Evolutionary conservation across 2,113 vertebrate genomes (phyloP), one percentile per base, ranked within the genome.

Genomic region (Epinephelus fuscoguttatus): DNA sequence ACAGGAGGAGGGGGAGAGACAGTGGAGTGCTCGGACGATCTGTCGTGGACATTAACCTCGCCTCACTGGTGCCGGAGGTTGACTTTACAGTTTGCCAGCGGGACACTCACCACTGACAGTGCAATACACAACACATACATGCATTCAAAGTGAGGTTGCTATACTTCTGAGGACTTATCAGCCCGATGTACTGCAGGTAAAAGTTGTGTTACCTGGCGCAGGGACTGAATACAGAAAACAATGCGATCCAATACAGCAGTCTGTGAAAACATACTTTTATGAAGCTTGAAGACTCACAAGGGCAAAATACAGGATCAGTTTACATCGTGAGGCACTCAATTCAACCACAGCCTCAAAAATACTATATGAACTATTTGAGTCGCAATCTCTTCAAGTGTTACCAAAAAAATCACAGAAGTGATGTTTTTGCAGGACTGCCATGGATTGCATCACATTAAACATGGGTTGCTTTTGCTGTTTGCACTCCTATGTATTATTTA

Each of bases 31-130:
- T 49, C n/a, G 74, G 84, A 88, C 74, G 47, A 75, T 82, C 84
- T 82, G 71, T 80, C 25, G 25, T 74, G 86, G 88, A 91, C 85
- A 33, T 80, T 70, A 84, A 81, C 83, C 79, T 91, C 84, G 75
- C 74, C 81, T 88, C 78, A 42, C 79, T 61, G 84, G 82, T 76
- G 81, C 77, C 84, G 66, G 85, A 87, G 82, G 82, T 73, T 85
- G 23, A 56, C 76, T 68, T 76, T 75, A 50, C 67, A 70, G 73
- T 78, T 50, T 47, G 62, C 84, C 83, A 85, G 70, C 68, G 30
- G 80, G 83, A 90, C 81, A 63, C 63, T 78, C 74, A 57, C 53
- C 82, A 59, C 71, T 63, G 78, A 79, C 86, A 73, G 57, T 60
- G 37, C 69, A 81, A 74, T 50, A 74, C 52, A 80, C 59, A 37